Base-by-base conservation (phyloP, 2,113 vertebrate genomes). In the Channa maculata region DNA sequence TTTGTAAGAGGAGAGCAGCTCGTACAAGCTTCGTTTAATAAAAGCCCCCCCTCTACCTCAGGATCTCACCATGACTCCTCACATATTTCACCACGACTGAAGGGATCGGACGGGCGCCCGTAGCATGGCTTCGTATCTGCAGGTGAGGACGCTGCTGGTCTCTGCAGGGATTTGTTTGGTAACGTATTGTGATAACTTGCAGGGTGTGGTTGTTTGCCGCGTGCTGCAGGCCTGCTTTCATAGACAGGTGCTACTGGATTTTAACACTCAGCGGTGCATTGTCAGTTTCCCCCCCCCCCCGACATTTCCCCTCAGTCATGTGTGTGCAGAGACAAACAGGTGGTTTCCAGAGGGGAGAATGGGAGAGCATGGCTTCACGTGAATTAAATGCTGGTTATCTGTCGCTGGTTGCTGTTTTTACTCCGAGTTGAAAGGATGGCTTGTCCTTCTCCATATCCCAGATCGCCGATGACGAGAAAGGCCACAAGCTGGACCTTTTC, bases 401-500 rank as follows among this genome's bases (percentile, higher is more conserved):
- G 24, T 24, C 24, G 24, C 24, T 24, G 24, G 24, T 24, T 24
- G 24, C 24, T 24, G 24, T 24, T 24, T 24, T 24, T 24, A 24
- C 24, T 24, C 24, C 1, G 24, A 43, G 43, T n/a, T 63, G 5
- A 11, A 68, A 49, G 41, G 7, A 8, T 46, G 55, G 12, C 8
- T 66, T 61, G 24, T 60, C n/a, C 5, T 70, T 59, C 4, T 54
- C 58, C 3, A 41, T 66, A 10, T 53, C 88, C 6, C 86, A 95
- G 94, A 94, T 95, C 37, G 80, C 92, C 1, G 93, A 96, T 54
- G 92, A 95, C 49, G 91, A 94, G 61, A 91, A 86, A 3, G 92
- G 93, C 46, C 89, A 94, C n/a, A 94, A 94, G 0, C 91, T 95
- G 85, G 92, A 94, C 45, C 92, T 95, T 0, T 94, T 96, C 80